Conservation (phyloP, 2,797 vertebrate genomes). For the Gastrophryne carolinensis region DNA sequence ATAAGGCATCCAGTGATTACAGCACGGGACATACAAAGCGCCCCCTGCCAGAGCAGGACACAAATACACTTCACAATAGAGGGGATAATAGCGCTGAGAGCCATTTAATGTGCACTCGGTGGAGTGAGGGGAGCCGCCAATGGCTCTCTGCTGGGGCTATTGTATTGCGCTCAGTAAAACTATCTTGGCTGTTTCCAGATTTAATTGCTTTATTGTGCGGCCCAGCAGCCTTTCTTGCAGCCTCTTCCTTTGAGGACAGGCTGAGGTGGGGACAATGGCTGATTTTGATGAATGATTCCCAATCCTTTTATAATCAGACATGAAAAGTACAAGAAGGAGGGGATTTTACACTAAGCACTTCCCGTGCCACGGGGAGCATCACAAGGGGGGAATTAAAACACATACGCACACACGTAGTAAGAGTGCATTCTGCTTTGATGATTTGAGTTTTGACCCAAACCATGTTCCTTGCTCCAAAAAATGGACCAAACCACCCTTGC, state of each 20-base stretch:
- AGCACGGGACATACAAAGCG: too few relatives aligned
- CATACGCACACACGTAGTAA: too few relatives aligned
- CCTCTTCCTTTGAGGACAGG: slow-evolving; percentile 1
- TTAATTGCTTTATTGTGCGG: slow-evolving; percentile 31
- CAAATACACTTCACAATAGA: too few relatives aligned
- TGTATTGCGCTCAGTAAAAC: neutral
- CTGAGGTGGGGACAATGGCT: neutral
- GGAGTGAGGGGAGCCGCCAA: neutral
- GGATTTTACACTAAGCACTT: neutral
- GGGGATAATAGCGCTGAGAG: neutral
- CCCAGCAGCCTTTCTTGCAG: neutral
- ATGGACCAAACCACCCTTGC: too few relatives aligned
- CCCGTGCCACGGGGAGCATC: neutral
- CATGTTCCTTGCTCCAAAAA: too few relatives aligned
- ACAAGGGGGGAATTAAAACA: neutral
- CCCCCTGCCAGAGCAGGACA: too few relatives aligned
- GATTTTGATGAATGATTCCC: slow-evolving; percentile 33
- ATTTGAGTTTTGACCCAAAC: too few relatives aligned
- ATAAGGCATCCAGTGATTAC: too few relatives aligned
- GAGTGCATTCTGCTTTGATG: too few relatives aligned
- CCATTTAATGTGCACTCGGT: neutral
- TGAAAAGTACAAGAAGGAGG: slow-evolving; percentile 7
- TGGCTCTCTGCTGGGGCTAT: neutral
- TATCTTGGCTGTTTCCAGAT: neutral
- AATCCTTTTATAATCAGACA: slow-evolving; percentile 3